Base-by-base conservation (phyloP, 2,888 invertebrate genomes). In the Pyrochroa serraticornis region DNA sequence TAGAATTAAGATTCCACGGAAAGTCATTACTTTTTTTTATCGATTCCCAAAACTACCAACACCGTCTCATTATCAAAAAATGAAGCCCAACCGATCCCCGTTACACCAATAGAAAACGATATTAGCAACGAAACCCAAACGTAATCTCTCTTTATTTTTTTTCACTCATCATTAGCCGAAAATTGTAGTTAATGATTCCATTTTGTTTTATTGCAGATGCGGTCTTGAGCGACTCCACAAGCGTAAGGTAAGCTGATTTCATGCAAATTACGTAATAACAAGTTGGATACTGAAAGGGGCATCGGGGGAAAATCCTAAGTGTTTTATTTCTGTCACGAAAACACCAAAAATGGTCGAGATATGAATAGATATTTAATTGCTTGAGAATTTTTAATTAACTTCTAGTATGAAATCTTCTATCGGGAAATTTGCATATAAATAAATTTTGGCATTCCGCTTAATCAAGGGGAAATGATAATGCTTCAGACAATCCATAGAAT, bases 201-300 rank as follows among this genome's bases (percentile, higher is more conserved):
- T 53, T 53, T 53, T 53, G 53, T 53, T 22, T 53, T 46, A 46
- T 53, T 53, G 46, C 53, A 53, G 53, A 53, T 46, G 53, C 46
- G 53, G 53, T 39, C 52, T 44, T 38, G 37, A 52, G 44, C 52
- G 38, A 38, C 44, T 53, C 46, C 53, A 42, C 41, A 46, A 53
- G 46, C 53, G 53, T 45, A 53, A 53, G 53, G 53, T 53, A 46
- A 53, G 53, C 46, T 46, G 46, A 46, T 53, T 53, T 35, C 46
- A 53, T 53, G 53, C 53, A 53, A 53, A 53, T 53, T 45, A 53
- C 46, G 46, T 53, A 53, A 53, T 53, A 53, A 53, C 39, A 53
- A 33, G 46, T 14, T 53, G 38, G 34, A 33, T 38, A 36, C 46
- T 38, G 46, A 45, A 53, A 46, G 39, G 41, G 41, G 46, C 53